These are phyloP conservation scores for Altica lythri DNA, from an alignment of 2,888 invertebrate species.

Conservation along the genomic window DNA sequence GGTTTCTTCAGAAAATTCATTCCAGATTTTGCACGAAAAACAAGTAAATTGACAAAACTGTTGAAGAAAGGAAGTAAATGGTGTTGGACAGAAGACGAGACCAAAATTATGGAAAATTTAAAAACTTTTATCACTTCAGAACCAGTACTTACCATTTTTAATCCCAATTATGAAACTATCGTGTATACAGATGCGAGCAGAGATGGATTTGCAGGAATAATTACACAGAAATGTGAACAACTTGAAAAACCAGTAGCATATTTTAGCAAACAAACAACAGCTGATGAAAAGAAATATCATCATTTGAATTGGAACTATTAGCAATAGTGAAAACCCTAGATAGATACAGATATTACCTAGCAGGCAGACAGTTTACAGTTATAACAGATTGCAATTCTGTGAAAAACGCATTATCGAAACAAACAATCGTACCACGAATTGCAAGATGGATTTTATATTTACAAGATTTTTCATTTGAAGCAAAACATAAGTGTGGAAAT, in stretches of 20 bases:
- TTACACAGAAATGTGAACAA: slow-evolving; percentile 42
- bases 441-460: slow-evolving; percentile 45
- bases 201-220: slow-evolving; percentile 41
- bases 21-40: slow-evolving; percentile 40
- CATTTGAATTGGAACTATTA: slow-evolving; percentile 50
- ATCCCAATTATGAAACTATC: too few species aligned
- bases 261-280: slow-evolving; percentile 41
- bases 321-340: slow-evolving; percentile 47
- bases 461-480: slow-evolving; percentile 41
- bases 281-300: slow-evolving; percentile 44
- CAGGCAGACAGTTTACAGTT: slow-evolving; percentile 45
- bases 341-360: slow-evolving; percentile 46
- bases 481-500: slow-evolving; percentile 39
- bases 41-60: slow-evolving; percentile 46
- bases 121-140: slow-evolving; percentile 28
- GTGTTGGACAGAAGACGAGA: slow-evolving; percentile 15
- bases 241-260: slow-evolving; percentile 43
- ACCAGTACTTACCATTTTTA: slow-evolving; percentile 33
- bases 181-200: too few species aligned
- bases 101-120: slow-evolving; percentile 23
- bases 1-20: slow-evolving; percentile 50
- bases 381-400: slow-evolving; percentile 49
- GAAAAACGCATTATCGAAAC: slow-evolving; percentile 46
- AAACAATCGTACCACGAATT: slow-evolving; percentile 40
- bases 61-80: slow-evolving; percentile 37